Evolutionary conservation across 2,888 invertebrate species (phyloP).

Genomic region (Artemia sp.): DNA sequence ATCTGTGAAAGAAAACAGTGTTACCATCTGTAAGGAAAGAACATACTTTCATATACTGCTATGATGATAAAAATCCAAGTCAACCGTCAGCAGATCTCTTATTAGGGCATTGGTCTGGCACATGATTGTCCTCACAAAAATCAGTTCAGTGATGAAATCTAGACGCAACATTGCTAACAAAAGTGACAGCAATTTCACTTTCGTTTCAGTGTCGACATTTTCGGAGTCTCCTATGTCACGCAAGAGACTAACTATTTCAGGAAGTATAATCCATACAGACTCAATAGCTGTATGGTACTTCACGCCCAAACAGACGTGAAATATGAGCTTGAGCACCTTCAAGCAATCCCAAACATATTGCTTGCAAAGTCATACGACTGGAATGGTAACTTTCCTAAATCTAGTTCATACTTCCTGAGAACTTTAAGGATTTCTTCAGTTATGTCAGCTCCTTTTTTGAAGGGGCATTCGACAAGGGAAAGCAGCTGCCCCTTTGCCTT

Average conservation of each 20-base stretch:
- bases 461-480: neutral
- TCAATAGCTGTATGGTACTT: conserved; percentile 12
- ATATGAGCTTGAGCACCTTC: conserved; percentile 9
- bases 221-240: neutral
- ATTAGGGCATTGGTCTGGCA: neutral
- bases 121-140: neutral
- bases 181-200: neutral
- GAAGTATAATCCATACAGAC: neutral
- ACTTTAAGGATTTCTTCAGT: neutral
- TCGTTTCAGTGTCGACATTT: neutral
- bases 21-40: neutral
- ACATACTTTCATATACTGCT: neutral
- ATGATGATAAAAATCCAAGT: neutral
- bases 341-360: conserved; percentile 16
- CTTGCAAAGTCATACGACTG: neutral
- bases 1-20: neutral
- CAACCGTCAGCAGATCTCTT: neutral
- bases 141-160: conserved; percentile 3
- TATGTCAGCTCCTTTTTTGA: conserved; percentile 9
- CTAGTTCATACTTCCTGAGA: neutral
- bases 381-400: neutral
- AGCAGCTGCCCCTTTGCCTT: neutral
- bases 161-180: neutral
- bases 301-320: neutral
- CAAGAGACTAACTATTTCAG: neutral